Base-by-base conservation (phyloP, 2,797 vertebrate species). In the Notolabrus celidotus region DNA sequence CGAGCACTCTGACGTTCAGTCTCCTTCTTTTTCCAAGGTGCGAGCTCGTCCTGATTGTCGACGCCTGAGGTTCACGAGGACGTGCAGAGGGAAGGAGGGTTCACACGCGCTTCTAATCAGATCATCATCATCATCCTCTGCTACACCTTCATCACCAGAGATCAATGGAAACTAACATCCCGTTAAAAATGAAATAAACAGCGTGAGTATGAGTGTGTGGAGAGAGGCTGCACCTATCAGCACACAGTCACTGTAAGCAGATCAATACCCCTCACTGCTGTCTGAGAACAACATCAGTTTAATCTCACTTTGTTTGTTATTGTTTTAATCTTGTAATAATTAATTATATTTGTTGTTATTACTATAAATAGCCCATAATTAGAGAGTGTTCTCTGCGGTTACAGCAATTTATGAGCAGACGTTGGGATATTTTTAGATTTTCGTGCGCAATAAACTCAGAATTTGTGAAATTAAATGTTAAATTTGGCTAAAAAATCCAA, bases 11-110 rank as follows among this genome's bases (percentile, higher is more conserved):
- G 67, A 84, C 34, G 45, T 19, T 63, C 31, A 54, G 10, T 36
- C 34, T 36, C 1, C 79, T 77, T 84, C 62, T 51, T 80, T n/a
- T n/a, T 58, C 74, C 62, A 79, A 87, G 77, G 75, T 81, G 47
- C 59, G 63, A 61, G 62, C 67, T 72, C 68, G 29, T 65, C 60
- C 72, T 59, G 77, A 34, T n/a, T 31, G 33, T 58, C 78, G 34
- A 50, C 67, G 60, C 34, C 67, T 56, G 49, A 77, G 63, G 77
- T 68, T 55, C 77, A 73, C 3, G 75, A 64, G 56, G 77, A 80
- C 72, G 52, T 14, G 54, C 67, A 38, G 64, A 43, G 63, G 82
- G 73, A 51, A 61, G 57, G 64, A 51, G 36, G 34, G 72, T 77
- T 71, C 73, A 77, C 77, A 69, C 72, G 63, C 76, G 69, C 77